These are phyloP conservation scores for Elymnias hypermnestra DNA, from an alignment of 1,140 invertebrate genomes.

Conservation along the genomic window DNA sequence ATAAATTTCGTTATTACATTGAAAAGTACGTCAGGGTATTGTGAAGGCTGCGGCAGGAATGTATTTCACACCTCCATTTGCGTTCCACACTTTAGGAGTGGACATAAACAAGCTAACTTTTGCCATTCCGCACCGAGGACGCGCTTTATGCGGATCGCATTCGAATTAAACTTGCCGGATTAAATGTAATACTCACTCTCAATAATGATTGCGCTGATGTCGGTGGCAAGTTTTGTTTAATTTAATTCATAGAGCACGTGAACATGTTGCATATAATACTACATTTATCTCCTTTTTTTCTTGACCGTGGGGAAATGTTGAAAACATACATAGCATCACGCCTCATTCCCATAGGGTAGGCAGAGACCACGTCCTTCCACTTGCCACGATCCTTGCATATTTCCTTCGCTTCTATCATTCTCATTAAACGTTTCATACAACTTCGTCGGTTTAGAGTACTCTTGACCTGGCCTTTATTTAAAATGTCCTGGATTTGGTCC, in stretches of 20 bases:
- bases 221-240: constrained; percentile 2
- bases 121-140: constrained; percentile 46
- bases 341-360: no score
- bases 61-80: constrained; percentile 48
- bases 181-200: constrained; percentile 27
- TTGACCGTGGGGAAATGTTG: no score
- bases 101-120: constrained; percentile 64
- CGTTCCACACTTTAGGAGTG: constrained; percentile 45
- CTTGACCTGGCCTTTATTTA: no score
- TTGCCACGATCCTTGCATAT: no score
- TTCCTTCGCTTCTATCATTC: no score
- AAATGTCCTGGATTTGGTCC: no score
- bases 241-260: background rate
- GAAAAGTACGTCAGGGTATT: constrained; percentile 2
- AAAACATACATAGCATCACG: no score
- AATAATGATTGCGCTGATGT: constrained; percentile 27
- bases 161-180: constrained; percentile 52
- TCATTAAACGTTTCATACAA: no score
- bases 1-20: background rate
- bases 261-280: background rate
- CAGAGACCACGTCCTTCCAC: no score
- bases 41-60: constrained; percentile 16
- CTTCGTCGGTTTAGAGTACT: no score
- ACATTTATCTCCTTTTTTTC: no score
- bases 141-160: constrained; percentile 35